These are phyloP conservation scores for Chauna torquata DNA, from an alignment of 2,113 vertebrate genomes.

Conservation along the genomic window DNA sequence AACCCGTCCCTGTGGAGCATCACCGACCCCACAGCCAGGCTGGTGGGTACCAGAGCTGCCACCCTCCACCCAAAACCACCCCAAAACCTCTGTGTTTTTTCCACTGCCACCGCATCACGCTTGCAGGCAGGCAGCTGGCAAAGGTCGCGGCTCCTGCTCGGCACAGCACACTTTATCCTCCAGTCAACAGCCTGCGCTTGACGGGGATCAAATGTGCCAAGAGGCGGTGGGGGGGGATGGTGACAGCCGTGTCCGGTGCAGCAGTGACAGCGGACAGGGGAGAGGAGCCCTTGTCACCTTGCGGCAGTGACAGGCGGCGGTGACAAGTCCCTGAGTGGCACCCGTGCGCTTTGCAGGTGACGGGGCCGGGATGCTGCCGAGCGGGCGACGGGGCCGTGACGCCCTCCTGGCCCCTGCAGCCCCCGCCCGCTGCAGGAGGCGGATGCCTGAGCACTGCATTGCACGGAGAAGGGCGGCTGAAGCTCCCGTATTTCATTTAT, in stretches of 20 bases:
- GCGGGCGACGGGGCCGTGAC: not conserved
- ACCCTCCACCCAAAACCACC: not conserved
- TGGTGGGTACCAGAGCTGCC: not conserved
- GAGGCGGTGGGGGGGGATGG: not conserved
- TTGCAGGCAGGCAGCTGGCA: not conserved
- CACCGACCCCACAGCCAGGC: rapidly evolving
- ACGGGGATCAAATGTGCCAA: not conserved
- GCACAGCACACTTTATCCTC: not conserved
- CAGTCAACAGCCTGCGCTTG: not conserved
- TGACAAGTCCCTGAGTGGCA: slow-evolving; percentile 60
- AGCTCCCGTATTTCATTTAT: rapidly evolving
- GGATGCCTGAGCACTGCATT: not conserved
- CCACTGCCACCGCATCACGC: rapidly evolving
- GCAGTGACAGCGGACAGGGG: slow-evolving; percentile 51
- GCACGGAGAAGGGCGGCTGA: not conserved
- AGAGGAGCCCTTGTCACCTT: not conserved
- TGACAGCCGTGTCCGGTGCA: not conserved
- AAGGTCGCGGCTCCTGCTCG: not conserved
- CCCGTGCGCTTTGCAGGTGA: not conserved
- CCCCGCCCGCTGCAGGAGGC: not conserved
- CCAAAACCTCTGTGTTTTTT: not conserved
- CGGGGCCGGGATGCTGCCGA: not conserved
- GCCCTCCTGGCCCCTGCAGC: not conserved
- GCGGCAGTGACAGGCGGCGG: slow-evolving; percentile 29
- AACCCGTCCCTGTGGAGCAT: rapidly evolving